Conservation (phyloP, 2,888 invertebrate genomes). For the Panorpa germanica region DNA sequence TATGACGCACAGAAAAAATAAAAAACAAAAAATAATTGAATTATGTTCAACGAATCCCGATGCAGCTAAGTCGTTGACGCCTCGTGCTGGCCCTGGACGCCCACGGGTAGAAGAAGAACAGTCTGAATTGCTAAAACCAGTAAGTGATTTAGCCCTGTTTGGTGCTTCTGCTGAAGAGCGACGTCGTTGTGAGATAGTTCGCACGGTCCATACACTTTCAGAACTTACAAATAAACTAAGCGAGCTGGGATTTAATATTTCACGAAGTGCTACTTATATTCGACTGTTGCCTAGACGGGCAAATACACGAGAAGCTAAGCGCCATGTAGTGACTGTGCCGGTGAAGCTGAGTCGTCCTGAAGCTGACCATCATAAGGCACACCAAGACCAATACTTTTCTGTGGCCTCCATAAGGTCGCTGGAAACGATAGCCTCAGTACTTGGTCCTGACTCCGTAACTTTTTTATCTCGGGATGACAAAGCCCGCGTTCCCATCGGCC, state of each 20-base stretch:
- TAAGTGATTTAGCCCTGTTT: constrained; percentile 16
- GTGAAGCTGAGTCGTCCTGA: constrained; percentile 14
- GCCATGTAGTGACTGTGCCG: constrained; percentile 16
- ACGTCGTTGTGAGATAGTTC: constrained; percentile 15
- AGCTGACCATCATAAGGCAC: constrained; percentile 13
- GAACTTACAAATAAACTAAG: constrained; percentile 11
- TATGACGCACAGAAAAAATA: constrained; percentile 8
- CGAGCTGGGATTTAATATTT: constrained; percentile 11
- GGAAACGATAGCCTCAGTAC: constrained; percentile 14
- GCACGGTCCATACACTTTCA: constrained; percentile 11
- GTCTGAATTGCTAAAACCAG: constrained; percentile 16
- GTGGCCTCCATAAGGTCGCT: constrained; percentile 14
- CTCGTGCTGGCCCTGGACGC: constrained; percentile 13
- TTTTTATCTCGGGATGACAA: constrained; percentile 18
- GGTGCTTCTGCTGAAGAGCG: constrained; percentile 16
- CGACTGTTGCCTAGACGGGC: constrained; percentile 13
- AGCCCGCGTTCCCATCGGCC: constrained; percentile 19
- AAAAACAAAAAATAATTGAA: constrained; percentile 8
- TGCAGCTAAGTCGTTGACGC: constrained; percentile 8
- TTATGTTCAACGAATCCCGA: constrained; percentile 10
- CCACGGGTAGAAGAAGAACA: constrained; percentile 16
- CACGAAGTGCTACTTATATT: constrained; percentile 13
- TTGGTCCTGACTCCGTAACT: constrained; percentile 11
- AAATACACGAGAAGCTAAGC: constrained; percentile 15
- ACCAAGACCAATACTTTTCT: constrained; percentile 16